Evolutionary conservation across 2,888 invertebrate genomes (phyloP), one percentile per base, ranked within the genome.

Genomic region (Drosophila histrio): DNA sequence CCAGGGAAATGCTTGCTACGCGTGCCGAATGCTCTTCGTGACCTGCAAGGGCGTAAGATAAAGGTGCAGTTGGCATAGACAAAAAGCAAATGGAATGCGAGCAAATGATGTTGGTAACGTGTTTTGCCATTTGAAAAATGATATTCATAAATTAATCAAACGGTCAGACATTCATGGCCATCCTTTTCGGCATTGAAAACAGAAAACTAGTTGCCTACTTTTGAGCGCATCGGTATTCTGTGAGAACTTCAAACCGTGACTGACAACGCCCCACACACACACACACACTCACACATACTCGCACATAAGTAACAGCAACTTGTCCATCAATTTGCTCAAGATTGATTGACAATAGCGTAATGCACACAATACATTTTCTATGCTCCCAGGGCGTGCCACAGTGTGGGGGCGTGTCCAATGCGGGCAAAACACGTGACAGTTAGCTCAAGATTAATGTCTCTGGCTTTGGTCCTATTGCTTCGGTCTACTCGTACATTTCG

Each of bases 11-110:
- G 22, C 96, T 96, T 32, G 96, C 94, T 79, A 95, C 94, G 49
- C 96, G 94, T 1, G 95, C 93, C 21, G 95, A 95, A 91, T 96
- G 96, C 92, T 97, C 96, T 90, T 96, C 95, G 78, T 95, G 94
- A 85, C 96, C 96, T 96, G 93, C 59, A 39, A 57, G 58, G 21
- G 21, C 9, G 36, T 46, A 7, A 32, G 15, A 19, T 21, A 34
- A 43, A 36, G 54, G 54, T 60, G 63, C 57, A 64, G 49, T 58
- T 56, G 63, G 59, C 58, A 73, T 44, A 71, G 43, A 65, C 24
- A 19, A 39, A 36, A 24, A 39, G 28, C 17, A 44, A 19, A 22
- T 21, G 36, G 22, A 54, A 52, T 39, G 21, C 24, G 58, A 34
- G 8, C 13, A 26, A 22, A 26, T 34, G 21, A 32, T 30, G 24